phyloP scores from a whole-genome alignment of 2,888 invertebrate genomes.

The Heteromyza rotundicornis region DNA sequence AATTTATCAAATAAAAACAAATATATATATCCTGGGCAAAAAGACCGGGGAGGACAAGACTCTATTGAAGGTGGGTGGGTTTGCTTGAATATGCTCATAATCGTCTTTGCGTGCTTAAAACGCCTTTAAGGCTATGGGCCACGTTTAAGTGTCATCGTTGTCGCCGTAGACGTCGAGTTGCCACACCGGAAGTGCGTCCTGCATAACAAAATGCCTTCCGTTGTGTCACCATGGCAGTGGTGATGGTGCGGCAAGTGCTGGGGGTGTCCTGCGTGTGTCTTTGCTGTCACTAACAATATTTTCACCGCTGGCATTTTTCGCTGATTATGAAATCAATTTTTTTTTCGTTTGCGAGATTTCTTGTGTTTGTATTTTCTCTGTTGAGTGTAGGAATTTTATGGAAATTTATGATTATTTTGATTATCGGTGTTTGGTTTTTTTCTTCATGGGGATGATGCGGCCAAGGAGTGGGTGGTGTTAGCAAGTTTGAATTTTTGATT shows the following conservation, averaged over 20 bases:
- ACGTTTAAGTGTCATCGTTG: background rate
- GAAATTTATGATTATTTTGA: conserved; percentile 24
- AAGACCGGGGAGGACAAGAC: too few species aligned
- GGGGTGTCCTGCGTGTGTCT: background rate
- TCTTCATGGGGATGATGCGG: background rate
- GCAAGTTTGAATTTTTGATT: background rate
- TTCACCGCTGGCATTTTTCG: conserved; percentile 15
- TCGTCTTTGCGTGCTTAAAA: conserved; percentile 11
- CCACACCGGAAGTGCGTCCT: too few species aligned
- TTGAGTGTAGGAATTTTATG: too few species aligned
- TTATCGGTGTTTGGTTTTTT: background rate
- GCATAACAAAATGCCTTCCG: too few species aligned
- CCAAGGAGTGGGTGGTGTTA: background rate
- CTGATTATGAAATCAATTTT: conserved; percentile 15
- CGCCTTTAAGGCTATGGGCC: background rate
- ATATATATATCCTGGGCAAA: too few species aligned
- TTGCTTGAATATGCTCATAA: background rate
- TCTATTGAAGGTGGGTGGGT: too few species aligned
- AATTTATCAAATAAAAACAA: conserved; percentile 23
- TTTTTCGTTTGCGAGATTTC: background rate
- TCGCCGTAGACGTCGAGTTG: too few species aligned
- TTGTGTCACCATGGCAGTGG: background rate
- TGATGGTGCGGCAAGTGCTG: background rate
- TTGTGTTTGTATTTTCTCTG: too few species aligned
- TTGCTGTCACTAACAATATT: conserved; percentile 11